These are phyloP conservation scores for Halotydeus destructor DNA, from an alignment of 1,140 invertebrate species.

Conservation along the genomic window DNA sequence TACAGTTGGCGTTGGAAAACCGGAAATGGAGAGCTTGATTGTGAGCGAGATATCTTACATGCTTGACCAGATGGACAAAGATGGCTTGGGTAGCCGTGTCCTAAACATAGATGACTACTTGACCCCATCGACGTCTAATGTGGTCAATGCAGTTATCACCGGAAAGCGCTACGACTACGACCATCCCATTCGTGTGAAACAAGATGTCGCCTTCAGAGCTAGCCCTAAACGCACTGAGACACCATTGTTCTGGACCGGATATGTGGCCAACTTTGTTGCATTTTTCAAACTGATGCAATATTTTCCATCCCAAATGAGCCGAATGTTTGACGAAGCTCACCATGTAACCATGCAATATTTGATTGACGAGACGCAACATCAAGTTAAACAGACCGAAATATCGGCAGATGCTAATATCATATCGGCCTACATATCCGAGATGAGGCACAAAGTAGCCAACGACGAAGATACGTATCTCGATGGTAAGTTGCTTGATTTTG, in stretches of 20 bases:
- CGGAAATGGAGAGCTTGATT: conserved; percentile 25
- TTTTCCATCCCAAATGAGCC: conserved; percentile 42
- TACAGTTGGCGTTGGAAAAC: conserved; percentile 46
- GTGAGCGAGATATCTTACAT: neutral
- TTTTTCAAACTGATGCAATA: conserved; percentile 29
- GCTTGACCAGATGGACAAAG: neutral
- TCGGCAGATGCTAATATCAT: conserved; percentile 17
- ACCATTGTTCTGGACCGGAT: conserved; percentile 4
- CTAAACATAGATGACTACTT: conserved; percentile 11
- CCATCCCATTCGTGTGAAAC: conserved; percentile 36
- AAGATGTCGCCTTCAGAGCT: conserved; percentile 47
- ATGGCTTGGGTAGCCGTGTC: too few relatives aligned
- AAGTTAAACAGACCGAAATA: neutral
- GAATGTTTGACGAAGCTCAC: neutral
- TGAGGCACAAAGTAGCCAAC: too few relatives aligned
- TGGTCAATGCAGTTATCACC: conserved; percentile 65
- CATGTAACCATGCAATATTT: conserved; percentile 5
- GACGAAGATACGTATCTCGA: neutral
- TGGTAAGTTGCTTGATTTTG: neutral
- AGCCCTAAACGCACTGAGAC: too few relatives aligned
- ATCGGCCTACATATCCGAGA: conserved; percentile 14
- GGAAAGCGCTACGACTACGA: conserved; percentile 36
- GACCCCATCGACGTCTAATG: conserved; percentile 32
- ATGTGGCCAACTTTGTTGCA: too few relatives aligned
- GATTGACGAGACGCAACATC: neutral